Evolutionary conservation across 2,113 vertebrate genomes (phyloP), one percentile per base, ranked within the genome.

Genomic region (Hylia prasina): DNA sequence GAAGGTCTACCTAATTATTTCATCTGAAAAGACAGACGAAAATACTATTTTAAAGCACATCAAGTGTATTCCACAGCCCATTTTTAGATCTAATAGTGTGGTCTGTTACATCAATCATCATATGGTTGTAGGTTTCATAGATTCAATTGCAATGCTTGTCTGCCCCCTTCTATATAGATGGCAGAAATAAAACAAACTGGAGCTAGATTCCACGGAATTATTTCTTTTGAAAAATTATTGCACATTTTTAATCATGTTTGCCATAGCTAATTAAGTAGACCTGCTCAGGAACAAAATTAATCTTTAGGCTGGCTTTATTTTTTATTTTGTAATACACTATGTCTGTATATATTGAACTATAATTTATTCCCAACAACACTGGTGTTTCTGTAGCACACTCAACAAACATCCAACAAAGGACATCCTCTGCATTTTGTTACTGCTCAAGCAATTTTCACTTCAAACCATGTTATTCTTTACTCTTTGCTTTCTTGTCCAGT

Each of bases 361-460:
- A 83, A 88, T 77, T 92, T 70, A 63, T 86, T 92, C 56, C 68
- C n/a, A 90, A 77, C 33, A 65, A 44, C 16, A 20, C 13, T 2
- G 3, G 27, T 78, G 54, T 17, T 89, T 82, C 37, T 92, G 31
- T 37, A 60, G 69, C 37, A 70, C 20, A 13, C 17, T 42, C 23
- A 18, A 37, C 40, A 95, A 79, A 72, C 33, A 54, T 24, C 63
- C 3, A 8, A 54, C 78, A 90, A 89, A 89, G 44, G 50, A 76
- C 1, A 0, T 76, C 16, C 77, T 78, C 77, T 65, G 58, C 45
- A 58, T 80, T 91, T 87, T 61, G 20, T 73, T 65, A 72, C n/a
- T 47, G 71, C 71, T 87, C 8, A 73, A 70, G 76, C 75, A 85
- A 73, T 86, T 94, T 92, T 95, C 75, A 90, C 68, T 96, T 83